phyloP scores from a whole-genome alignment of 2,888 invertebrate genomes.

The Keiferia lycopersicella region DNA sequence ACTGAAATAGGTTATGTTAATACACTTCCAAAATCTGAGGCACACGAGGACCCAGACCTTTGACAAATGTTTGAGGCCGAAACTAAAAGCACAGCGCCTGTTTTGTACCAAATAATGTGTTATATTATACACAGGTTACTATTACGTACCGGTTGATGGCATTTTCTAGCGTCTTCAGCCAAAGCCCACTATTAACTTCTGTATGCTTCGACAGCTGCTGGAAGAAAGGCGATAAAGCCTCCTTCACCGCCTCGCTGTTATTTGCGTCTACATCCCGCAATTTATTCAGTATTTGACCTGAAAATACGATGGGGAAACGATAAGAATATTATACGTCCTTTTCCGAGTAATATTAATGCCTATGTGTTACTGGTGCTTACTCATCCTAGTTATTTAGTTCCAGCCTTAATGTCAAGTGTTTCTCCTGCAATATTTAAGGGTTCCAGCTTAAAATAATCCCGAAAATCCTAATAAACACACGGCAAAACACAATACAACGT shows the following conservation, averaged over 20 bases:
- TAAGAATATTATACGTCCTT: not conserved
- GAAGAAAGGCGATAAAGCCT: slow-evolving; percentile 56
- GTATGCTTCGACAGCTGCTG: slow-evolving; percentile 56
- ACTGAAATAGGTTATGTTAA: too few species aligned
- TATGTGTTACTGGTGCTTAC: not conserved
- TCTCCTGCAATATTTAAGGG: not conserved
- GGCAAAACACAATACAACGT: too few species aligned
- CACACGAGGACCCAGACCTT: too few species aligned
- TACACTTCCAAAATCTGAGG: too few species aligned
- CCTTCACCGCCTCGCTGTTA: slow-evolving; percentile 67
- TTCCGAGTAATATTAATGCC: not conserved
- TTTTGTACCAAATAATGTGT: too few species aligned
- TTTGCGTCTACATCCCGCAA: slow-evolving; percentile 62
- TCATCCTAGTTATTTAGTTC: not conserved
- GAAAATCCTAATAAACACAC: too few species aligned
- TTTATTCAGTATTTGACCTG: slow-evolving; percentile 65
- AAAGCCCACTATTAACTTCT: slow-evolving; percentile 48
- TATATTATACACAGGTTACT: slow-evolving; percentile 42
- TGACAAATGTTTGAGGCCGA: too few species aligned
- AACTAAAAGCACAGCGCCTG: too few species aligned
- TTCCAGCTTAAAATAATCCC: not conserved
- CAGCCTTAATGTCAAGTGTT: too few species aligned
- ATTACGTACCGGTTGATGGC: slow-evolving; percentile 67
- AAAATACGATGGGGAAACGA: slow-evolving; percentile 35
- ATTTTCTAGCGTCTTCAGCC: slow-evolving; percentile 56